Base-by-base conservation (phyloP, 2,888 invertebrate genomes). In the Dromius quadrimaculatus region DNA sequence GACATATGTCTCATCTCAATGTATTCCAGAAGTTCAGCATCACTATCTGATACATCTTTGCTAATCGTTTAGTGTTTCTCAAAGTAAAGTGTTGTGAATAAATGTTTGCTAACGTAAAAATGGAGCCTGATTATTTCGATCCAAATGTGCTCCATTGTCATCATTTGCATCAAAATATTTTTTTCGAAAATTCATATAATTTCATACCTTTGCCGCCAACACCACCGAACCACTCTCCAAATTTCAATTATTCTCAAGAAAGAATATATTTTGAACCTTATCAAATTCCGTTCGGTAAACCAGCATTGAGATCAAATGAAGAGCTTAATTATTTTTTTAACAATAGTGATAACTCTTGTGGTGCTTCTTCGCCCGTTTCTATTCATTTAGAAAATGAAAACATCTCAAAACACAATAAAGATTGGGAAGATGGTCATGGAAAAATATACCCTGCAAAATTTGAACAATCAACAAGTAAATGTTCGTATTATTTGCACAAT, bases 1-100 rank as follows among this genome's bases (percentile, higher is more conserved):
- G 64, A 64, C 64, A 64, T 64, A 64, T 64, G 64, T 64, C 64
- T 50, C 41, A 50, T 47, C 41, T 32, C 15, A 20, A 64, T 47
- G 17, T 47, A 36, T 36, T 64, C 47, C 64, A 47, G 64, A 64
- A 64, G 17, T 28, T 32, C 28, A 45, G 43, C 63, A 50, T 64
- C 64, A 23, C 28, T 23, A 17, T n/a, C n/a, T n/a, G n/a, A 32
- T 17, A 43, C 41, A 41, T 63, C 50, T 54, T 28, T 43, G 45
- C 28, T 32, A 36, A 28, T 23, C 36, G 34, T 6, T 38, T 19
- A 63, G 45, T 41, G 28, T 28, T 38, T 43, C 43, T 17, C 63
- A 63, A 13, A 45, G 13, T 45, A 2, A 41, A 64, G 50, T 64
- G 32, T 3, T 1, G 41, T 47, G 13, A 13, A 32, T 32, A 59